These are phyloP conservation scores for Automeris io DNA, from an alignment of 2,888 invertebrate species.

Conservation along the genomic window DNA sequence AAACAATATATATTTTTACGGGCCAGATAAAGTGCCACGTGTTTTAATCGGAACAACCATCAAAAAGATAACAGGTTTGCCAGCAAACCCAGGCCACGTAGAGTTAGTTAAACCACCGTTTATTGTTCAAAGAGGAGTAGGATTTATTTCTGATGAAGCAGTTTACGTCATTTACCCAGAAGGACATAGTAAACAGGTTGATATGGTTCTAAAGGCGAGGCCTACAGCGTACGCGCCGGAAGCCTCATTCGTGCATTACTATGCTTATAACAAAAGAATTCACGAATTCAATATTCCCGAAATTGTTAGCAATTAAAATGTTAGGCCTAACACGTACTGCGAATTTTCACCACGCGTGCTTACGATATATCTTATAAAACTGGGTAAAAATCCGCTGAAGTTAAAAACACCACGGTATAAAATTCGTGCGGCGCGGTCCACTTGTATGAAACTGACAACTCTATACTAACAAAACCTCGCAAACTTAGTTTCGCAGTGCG, in stretches of 20 bases:
- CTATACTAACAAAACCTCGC: too few relatives aligned
- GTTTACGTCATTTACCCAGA: slow-evolving; percentile 35
- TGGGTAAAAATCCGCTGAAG: too few relatives aligned
- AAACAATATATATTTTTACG: slow-evolving; percentile 45
- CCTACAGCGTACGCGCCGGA: slow-evolving; percentile 48
- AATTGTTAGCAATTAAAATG: too few relatives aligned
- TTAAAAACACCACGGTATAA: too few relatives aligned
- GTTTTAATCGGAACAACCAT: slow-evolving; percentile 29
- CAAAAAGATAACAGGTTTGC: slow-evolving; percentile 41
- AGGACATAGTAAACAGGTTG: slow-evolving; percentile 28
- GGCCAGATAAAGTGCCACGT: slow-evolving; percentile 32
- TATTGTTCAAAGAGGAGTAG: slow-evolving; percentile 31
- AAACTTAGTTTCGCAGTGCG: too few relatives aligned
- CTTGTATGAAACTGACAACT: too few relatives aligned
- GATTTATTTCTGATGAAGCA: slow-evolving; percentile 31
- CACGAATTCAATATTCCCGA: slow-evolving; percentile 45
- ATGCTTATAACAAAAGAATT: slow-evolving; percentile 46
- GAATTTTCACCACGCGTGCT: too few relatives aligned
- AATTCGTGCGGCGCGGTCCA: too few relatives aligned
- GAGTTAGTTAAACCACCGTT: slow-evolving; percentile 41
- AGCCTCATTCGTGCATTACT: slow-evolving; percentile 41
- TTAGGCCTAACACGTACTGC: too few relatives aligned
- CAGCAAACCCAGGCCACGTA: slow-evolving; percentile 26
- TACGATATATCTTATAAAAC: too few relatives aligned
- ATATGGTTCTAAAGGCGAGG: slow-evolving; percentile 26